phyloP scores from a whole-genome alignment of 2,888 invertebrate genomes.

The Harmothoe impar region DNA sequence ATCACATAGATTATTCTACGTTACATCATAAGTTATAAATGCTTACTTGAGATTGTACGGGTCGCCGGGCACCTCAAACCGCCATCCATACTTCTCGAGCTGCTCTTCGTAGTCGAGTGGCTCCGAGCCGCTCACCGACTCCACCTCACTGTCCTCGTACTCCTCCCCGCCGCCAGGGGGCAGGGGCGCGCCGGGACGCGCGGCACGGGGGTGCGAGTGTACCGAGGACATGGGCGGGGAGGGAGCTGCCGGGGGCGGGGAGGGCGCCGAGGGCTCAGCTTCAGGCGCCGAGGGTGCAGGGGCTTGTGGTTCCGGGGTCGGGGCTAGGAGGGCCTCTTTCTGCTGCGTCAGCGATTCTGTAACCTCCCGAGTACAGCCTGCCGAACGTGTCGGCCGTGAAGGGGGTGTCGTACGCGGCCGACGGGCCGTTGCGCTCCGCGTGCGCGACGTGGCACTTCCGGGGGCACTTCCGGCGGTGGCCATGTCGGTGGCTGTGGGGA shows the following conservation, averaged over 20 bases:
- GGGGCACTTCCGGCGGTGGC: neutral
- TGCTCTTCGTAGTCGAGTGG: slow-evolving; percentile 74
- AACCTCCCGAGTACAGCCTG: neutral
- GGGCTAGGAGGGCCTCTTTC: neutral
- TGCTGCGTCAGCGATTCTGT: neutral
- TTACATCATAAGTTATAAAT: no score
- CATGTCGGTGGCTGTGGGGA: neutral
- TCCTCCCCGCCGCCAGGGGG: slow-evolving; percentile 4
- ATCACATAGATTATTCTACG: no score
- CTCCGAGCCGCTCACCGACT: slow-evolving; percentile 8
- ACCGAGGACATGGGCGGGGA: neutral
- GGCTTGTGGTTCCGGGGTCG: neutral
- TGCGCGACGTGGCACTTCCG: neutral
- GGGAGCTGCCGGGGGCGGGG: neutral
- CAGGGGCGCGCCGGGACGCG: slow-evolving; percentile 51
- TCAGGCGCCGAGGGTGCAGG: neutral
- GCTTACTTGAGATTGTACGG: slow-evolving; percentile 80
- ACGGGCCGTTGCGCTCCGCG: slow-evolving; percentile 56
- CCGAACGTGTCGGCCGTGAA: slow-evolving; percentile 54
- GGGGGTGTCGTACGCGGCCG: slow-evolving; percentile 4
- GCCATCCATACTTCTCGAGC: slow-evolving; percentile 79
- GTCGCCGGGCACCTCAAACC: slow-evolving; percentile 80
- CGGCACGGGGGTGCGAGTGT: neutral
- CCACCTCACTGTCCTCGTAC: neutral
- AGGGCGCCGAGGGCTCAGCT: neutral